Evolutionary conservation across 2,888 invertebrate genomes (phyloP).

Genomic region (Physocephala rufipes): DNA sequence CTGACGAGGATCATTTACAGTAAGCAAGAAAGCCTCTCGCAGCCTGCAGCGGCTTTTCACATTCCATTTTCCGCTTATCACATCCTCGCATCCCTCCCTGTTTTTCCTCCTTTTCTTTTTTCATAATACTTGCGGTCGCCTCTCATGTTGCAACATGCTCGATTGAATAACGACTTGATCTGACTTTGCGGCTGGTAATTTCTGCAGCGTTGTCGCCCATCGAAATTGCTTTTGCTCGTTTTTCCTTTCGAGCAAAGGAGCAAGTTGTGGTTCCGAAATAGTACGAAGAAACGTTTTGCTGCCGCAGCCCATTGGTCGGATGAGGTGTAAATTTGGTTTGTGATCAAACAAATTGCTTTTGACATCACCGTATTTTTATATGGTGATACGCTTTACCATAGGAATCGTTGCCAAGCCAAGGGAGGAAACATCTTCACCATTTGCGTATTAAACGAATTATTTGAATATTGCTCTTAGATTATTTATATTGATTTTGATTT

Average conservation of each 20-base stretch:
- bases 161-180: neutral
- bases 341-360: conserved; percentile 47
- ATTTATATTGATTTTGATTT: no score
- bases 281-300: neutral
- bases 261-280: neutral
- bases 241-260: conserved; percentile 13
- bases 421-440: neutral
- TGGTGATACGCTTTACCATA: no score
- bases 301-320: conserved; percentile 1
- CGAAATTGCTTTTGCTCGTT: conserved; percentile 8
- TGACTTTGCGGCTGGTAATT: conserved; percentile 18
- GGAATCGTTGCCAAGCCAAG: conserved; percentile 25
- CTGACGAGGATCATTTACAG: no score
- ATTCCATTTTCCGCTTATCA: no score
- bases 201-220: conserved; percentile 6
- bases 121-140: no score
- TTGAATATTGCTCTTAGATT: neutral
- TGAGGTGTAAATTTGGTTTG: conserved; percentile 46
- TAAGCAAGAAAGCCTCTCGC: no score
- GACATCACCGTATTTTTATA: no score
- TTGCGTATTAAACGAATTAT: conserved; percentile 27
- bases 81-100: no score
- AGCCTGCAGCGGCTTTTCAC: no score
- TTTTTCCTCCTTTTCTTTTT: no score
- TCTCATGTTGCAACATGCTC: neutral